phyloP scores from a whole-genome alignment of 2,797 vertebrate species.

The Coregonus sp. region DNA sequence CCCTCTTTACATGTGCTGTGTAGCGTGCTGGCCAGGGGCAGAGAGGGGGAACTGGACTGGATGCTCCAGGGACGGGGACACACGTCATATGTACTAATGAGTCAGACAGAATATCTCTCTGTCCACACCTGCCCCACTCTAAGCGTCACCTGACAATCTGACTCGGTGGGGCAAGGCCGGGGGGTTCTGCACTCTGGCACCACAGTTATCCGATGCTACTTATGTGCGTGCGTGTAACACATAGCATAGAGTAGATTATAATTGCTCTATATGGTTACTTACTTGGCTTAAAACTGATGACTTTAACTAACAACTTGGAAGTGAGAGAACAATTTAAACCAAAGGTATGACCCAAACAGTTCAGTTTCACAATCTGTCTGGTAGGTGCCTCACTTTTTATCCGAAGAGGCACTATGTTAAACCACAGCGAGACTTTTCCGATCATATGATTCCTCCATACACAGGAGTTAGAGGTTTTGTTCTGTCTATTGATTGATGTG shows the following conservation, averaged over 20 bases:
- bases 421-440: too few species aligned
- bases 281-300: constrained; percentile 4
- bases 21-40: not conserved
- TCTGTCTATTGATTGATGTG: not conserved
- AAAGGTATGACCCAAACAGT: too few species aligned
- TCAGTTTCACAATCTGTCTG: too few species aligned
- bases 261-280: not conserved
- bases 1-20: not conserved
- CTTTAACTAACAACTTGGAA: constrained; percentile 1
- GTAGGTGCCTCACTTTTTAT: too few species aligned
- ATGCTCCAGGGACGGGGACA: not conserved
- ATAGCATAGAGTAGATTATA: too few species aligned
- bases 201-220: constrained; percentile 9
- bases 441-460: too few species aligned
- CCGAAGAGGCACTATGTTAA: too few species aligned
- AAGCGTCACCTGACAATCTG: constrained; percentile 27
- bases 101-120: not conserved
- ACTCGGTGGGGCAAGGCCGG: not conserved
- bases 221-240: not conserved
- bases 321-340: too few species aligned
- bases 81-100: not conserved
- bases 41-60: not conserved
- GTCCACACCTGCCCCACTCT: not conserved
- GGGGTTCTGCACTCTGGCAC: constrained; percentile 11
- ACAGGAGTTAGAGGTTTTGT: not conserved